phyloP scores from a whole-genome alignment of 2,113 vertebrate genomes.

The Mirounga angustirostris region DNA sequence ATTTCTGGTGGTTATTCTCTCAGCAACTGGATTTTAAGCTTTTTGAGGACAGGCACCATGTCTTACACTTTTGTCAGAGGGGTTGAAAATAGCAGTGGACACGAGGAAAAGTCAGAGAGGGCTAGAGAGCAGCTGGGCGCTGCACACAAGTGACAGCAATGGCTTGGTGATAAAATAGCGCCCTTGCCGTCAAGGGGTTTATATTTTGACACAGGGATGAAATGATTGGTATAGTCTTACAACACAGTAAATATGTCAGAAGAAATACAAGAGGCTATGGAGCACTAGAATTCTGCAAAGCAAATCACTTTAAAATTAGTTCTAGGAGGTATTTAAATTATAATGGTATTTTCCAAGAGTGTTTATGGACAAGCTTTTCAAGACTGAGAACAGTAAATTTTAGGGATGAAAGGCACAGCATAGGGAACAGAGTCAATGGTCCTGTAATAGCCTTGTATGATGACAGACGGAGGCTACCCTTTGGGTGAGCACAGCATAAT shows the following conservation, averaged over 20 bases:
- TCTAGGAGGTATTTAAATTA: constrained; percentile 28
- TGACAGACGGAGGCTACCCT: not conserved
- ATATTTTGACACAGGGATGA: not conserved
- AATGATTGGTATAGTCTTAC: not conserved
- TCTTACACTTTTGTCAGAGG: not conserved
- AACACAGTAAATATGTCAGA: not conserved
- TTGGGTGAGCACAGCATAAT: not conserved
- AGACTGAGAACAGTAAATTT: not conserved
- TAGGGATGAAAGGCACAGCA: not conserved
- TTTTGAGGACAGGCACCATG: not conserved
- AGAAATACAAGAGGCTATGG: not conserved
- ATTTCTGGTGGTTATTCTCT: not conserved
- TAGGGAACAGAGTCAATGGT: not conserved
- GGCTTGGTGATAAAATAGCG: not conserved
- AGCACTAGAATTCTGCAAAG: constrained; percentile 3
- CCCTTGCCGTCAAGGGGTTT: not conserved
- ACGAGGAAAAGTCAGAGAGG: not conserved
- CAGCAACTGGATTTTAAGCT: not conserved
- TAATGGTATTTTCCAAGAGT: not conserved
- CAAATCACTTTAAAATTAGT: constrained; percentile 33
- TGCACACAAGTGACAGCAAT: not conserved
- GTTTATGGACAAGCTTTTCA: not conserved
- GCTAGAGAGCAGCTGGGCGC: not conserved
- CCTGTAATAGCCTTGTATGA: not conserved
- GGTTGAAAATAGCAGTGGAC: not conserved